These are phyloP conservation scores for Drosophila histrio DNA, from an alignment of 2,888 invertebrate genomes.

Conservation along the genomic window DNA sequence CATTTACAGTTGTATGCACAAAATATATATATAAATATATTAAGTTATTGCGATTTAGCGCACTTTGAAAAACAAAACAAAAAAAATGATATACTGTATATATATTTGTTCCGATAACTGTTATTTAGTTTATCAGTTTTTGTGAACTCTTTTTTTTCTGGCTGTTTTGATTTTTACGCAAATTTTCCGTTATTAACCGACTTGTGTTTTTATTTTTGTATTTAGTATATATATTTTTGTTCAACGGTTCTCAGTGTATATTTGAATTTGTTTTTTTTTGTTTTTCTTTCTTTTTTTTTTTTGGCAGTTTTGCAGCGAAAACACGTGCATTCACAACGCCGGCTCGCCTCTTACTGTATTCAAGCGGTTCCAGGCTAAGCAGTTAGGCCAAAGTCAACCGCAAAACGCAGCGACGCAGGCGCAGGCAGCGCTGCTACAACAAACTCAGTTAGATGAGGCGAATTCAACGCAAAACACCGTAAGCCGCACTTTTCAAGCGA, in stretches of 20 bases:
- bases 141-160: conserved; percentile 18
- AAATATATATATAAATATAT: background rate
- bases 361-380: conserved; percentile 81
- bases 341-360: conserved; percentile 85
- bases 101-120: conserved; percentile 3
- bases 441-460: conserved; percentile 73
- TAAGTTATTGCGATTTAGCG: background rate
- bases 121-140: conserved; percentile 36
- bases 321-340: conserved; percentile 84
- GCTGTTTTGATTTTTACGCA: conserved; percentile 14
- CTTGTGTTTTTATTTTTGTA: conserved; percentile 14
- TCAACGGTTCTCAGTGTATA: conserved; percentile 7
- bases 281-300: conserved; percentile 1
- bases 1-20: conserved; percentile 39
- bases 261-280: conserved; percentile 18
- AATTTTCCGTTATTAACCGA: conserved; percentile 22
- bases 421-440: conserved; percentile 47
- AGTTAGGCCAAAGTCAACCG: conserved; percentile 82
- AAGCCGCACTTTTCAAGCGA: conserved; percentile 60
- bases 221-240: conserved; percentile 20
- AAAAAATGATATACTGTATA: conserved; percentile 36
- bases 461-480: conserved; percentile 73
- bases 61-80: conserved; percentile 55
- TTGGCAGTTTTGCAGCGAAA: conserved; percentile 73
- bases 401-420: conserved; percentile 19